A percentile compares a stretch with the other conserved stretches of the same genome.
These are phyloP conservation scores for Enteromius fasciolatus DNA, from an alignment of 2,797 vertebrate species.

Conservation along the genomic window DNA sequence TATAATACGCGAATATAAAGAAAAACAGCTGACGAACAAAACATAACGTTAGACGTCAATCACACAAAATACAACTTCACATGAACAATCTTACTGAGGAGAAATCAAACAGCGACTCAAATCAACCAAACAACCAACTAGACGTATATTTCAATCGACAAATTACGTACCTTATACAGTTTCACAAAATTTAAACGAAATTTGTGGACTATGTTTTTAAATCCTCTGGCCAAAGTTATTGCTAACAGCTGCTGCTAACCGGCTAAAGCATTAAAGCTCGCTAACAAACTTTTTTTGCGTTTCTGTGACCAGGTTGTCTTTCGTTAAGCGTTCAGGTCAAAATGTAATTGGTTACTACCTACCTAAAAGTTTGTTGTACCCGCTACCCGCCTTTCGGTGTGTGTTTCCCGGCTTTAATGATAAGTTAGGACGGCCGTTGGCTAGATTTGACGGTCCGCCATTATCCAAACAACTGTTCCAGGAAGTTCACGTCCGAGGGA, in stretches of 20 bases:
- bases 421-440: conserved; percentile 67
- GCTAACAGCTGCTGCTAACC: conserved; percentile 38
- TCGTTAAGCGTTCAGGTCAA: neutral
- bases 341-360: conserved; percentile 6
- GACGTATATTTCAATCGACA: neutral
- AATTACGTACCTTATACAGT: neutral
- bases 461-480: conserved; percentile 67
- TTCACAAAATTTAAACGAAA: neutral
- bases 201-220: neutral
- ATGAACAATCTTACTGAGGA: neutral
- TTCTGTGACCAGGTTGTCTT: conserved; percentile 12
- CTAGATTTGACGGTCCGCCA: conserved; percentile 67
- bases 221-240: conserved; percentile 20
- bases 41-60: conserved; percentile 10
- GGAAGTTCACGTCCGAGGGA: conserved; percentile 56
- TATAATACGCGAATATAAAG: neutral
- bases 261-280: conserved; percentile 36
- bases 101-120: conserved; percentile 3
- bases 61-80: conserved; percentile 17
- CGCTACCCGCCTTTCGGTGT: conserved; percentile 56
- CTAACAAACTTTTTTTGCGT: conserved; percentile 38
- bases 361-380: conserved; percentile 30
- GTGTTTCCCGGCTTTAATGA: conserved; percentile 76
- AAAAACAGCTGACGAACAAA: neutral
- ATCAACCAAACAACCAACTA: neutral